Evolutionary conservation across 2,797 vertebrate genomes (phyloP), one percentile per base, ranked within the genome.

Genomic region (Neoniphon sammara): DNA sequence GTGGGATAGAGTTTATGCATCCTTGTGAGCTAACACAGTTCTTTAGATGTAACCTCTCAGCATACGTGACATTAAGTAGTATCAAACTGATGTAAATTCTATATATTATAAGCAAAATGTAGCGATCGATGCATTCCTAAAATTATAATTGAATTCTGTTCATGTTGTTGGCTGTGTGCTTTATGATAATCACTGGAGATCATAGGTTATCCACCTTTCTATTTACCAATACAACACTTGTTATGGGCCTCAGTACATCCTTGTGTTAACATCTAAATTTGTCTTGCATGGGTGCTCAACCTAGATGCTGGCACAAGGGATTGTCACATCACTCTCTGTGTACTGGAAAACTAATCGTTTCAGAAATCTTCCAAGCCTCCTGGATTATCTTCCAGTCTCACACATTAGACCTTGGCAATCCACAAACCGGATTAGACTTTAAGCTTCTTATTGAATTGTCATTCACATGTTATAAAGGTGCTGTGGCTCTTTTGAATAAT

Each of bases 401-500:
- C 69, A 52, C 64, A 50, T 63, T 15, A 63, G 65, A 81, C 64
- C 20, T 53, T 21, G 8, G 34, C 68, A 70, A 85, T 84, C 78
- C 79, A 63, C 75, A 83, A 80, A 87, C 65, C 86, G 79, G 82
- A 87, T 89, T 83, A 84, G 61, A 73, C 47, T 1, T 11, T 84
- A 85, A 88, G 83, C 88, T 70, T 70, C 72, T 79, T 84, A 83
- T 73, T 80, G 80, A 85, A 80, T 73, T 83, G 73, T 84, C 86
- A 80, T 72, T 85, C 65, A 59, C 42, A 17, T 66, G 30, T 62
- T 9, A 66, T 60, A 54, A 73, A 74, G 69, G 63, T 34, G 25
- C 25, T 2, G 42, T 44, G 73, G 5, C n/a, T 9, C 20, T 30
- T 62, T 57, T 36, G 66, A 36, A 65, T 67, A 74, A 60, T 47